Base-by-base conservation (phyloP, 2,797 vertebrate genomes). In the Syndactyla subalaris region DNA sequence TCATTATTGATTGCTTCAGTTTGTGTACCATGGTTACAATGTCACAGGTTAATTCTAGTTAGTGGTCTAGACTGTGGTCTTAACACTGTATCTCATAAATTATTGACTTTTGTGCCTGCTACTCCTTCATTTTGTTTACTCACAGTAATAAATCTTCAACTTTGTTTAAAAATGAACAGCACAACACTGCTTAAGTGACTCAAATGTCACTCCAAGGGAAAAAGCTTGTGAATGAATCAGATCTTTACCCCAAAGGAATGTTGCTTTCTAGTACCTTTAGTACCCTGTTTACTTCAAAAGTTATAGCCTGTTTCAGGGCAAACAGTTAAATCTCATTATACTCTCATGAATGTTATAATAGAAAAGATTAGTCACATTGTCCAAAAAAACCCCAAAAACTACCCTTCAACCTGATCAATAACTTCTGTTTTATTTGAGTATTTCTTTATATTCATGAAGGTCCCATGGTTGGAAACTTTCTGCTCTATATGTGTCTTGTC, bases 41-140 rank as follows among this genome's bases (percentile, higher is more conserved):
- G 67, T 92, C 77, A 94, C 55, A 87, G 62, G 85, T 92, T 95
- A 93, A 91, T 96, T 94, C 87, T 57, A 32, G 49, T 76, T 78
- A 16, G 39, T 41, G 39, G 39, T 41, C 14, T 41, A 41, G 39
- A 45, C 61, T 78, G 62, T 67, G 55, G 41, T 85, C 83, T 93
- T 95, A 75, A 91, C 41, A 78, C 18, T 2, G 0, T 77, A 62
- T 77, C 83, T 93, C 67, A 77, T 90, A 63, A 93, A 78, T 93
- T 82, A 95, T 65, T 88, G 68, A 93, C 83, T 92, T 92, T 10
- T 54, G 39, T 39, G 43, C 27, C 36, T 46, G 22, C 46, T 70
- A 57, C 41, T 58, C 39, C 36, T 79, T 89, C 32, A 74, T 92
- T 92, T 86, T 81, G 51, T 79, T 93, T 92, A 83, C 93, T 91